A percentile compares a stretch with the other conserved stretches of the same genome.
These are phyloP conservation scores for Cheirogaleus major DNA, from an alignment of 2,797 vertebrate species.

Conservation along the genomic window DNA sequence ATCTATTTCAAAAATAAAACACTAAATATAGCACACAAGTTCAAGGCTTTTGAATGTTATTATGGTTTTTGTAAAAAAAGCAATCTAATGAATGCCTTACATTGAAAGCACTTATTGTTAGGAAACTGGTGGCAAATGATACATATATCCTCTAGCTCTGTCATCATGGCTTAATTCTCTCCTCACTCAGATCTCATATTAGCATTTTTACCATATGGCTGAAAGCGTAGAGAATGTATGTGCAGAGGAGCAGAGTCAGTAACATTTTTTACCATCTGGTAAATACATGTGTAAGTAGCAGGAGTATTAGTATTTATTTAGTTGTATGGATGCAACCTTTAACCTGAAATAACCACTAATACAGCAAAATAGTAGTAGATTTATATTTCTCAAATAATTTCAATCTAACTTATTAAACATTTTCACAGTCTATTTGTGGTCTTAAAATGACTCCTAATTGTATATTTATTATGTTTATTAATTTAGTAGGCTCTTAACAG, in stretches of 20 bases:
- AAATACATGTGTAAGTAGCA: constrained; percentile 59
- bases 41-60: constrained; percentile 29
- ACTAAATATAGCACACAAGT: constrained; percentile 47
- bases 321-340: background rate
- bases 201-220: constrained; percentile 68
- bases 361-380: background rate
- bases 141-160: background rate
- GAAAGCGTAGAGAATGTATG: constrained; percentile 64
- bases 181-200: constrained; percentile 58
- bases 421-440: background rate
- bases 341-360: constrained; percentile 41
- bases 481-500: background rate
- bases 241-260: background rate
- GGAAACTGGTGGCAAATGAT: background rate
- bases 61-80: background rate
- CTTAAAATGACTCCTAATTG: background rate
- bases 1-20: constrained; percentile 56
- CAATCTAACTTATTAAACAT: constrained; percentile 3
- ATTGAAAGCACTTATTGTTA: constrained; percentile 16
- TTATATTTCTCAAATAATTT: constrained; percentile 44
- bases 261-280: constrained; percentile 66
- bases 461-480: constrained; percentile 4
- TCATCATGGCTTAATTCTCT: constrained; percentile 8
- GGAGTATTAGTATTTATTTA: constrained; percentile 50
- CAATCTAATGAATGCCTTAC: background rate